These are phyloP conservation scores for Coracias cyanogaster DNA, from an alignment of 2,797 vertebrate species.

Conservation along the genomic window DNA sequence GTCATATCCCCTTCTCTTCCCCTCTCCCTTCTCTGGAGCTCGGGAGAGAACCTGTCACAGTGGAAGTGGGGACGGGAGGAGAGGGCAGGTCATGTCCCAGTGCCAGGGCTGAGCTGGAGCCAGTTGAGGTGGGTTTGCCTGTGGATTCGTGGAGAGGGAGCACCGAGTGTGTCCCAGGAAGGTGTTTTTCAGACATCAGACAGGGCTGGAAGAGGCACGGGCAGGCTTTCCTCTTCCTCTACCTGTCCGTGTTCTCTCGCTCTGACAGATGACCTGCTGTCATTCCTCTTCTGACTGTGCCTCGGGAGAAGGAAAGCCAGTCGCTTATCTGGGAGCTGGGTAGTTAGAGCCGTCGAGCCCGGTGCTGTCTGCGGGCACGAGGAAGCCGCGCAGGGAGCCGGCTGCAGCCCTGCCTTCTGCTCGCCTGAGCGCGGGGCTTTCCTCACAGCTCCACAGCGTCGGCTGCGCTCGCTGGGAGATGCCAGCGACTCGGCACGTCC, in stretches of 20 bases:
- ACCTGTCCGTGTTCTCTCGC: no score
- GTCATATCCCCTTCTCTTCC: neutral
- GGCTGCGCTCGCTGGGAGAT: neutral
- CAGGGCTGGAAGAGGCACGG: neutral
- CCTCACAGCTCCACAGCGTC: no score
- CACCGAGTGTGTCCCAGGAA: neutral
- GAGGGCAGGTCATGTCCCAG: rapidly evolving
- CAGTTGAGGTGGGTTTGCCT: neutral
- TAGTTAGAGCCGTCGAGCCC: neutral
- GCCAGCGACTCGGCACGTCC: neutral
- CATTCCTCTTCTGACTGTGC: no score
- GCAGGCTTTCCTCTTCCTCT: neutral
- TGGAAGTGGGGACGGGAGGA: neutral
- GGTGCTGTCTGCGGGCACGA: neutral
- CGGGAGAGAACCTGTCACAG: neutral
- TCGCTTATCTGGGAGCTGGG: neutral
- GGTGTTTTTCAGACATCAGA: neutral
- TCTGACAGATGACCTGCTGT: no score
- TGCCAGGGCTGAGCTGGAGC: neutral
- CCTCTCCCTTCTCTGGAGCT: neutral
- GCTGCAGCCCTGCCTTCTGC: neutral
- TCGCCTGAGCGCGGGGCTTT: rapidly evolving
- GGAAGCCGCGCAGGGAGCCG: neutral
- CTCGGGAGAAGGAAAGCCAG: no score
- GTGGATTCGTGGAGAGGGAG: neutral